A percentile compares a stretch with the other conserved stretches of the same genome.
Conservation (phyloP, 2,888 invertebrate genomes). For the Synanthedon tipuliformis region DNA sequence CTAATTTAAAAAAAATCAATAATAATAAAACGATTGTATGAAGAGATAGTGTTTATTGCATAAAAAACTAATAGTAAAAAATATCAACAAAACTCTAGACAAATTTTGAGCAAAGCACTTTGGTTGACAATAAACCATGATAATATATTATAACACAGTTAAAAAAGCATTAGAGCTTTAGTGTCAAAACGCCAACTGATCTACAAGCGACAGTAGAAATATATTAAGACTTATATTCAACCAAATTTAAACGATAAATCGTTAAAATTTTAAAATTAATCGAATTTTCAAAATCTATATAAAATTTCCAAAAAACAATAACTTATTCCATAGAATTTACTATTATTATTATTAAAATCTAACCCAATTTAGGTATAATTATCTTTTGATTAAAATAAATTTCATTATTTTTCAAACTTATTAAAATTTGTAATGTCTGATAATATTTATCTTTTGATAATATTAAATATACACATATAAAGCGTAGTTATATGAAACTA, state of each 20-base stretch:
- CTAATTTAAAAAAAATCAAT: no score
- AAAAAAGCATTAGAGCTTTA: constrained; percentile 1
- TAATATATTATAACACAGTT: constrained; percentile 11
- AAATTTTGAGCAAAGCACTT: constrained; percentile 43
- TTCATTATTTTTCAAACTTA: no score
- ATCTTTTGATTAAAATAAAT: no score
- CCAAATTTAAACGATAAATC: background rate
- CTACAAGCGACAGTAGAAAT: background rate
- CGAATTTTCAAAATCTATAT: no score
- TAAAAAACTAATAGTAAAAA: background rate
- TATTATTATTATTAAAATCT: no score
- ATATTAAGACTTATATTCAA: background rate
- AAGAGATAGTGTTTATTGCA: background rate
- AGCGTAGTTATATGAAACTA: no score
- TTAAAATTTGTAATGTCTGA: no score
- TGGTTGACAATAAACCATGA: constrained; percentile 32
- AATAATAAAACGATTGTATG: background rate
- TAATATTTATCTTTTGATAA: no score
- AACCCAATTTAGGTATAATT: no score
- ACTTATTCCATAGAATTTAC: no score
- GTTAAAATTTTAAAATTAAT: background rate
- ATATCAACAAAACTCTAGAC: constrained; percentile 1
- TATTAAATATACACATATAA: no score
- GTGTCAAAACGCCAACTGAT: background rate
- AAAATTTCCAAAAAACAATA: no score